phyloP scores from a whole-genome alignment of 1,140 invertebrate genomes.

The Zophobas morio region DNA sequence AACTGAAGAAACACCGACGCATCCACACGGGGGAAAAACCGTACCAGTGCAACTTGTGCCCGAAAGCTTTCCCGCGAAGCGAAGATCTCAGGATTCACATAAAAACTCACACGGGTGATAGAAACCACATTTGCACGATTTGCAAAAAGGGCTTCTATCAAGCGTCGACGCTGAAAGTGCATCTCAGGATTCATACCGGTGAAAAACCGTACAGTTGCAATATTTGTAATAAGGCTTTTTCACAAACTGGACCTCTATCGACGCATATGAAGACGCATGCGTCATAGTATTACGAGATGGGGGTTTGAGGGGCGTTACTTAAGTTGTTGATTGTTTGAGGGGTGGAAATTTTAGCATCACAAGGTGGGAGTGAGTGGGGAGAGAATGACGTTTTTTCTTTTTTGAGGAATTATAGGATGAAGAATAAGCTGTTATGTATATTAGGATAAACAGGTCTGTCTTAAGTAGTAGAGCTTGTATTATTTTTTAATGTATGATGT shows the following conservation, averaged over 20 bases:
- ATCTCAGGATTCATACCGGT: conserved; percentile 64
- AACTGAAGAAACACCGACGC: conserved; percentile 67
- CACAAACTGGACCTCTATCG: conserved; percentile 63
- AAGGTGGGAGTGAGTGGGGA: neutral
- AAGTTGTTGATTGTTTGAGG: neutral
- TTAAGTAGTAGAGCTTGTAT: neutral
- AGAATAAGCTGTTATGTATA: neutral
- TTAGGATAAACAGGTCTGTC: neutral
- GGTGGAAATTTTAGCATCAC: neutral
- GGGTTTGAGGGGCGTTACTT: neutral
- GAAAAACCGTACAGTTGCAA: conserved; percentile 64
- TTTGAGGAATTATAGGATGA: neutral
- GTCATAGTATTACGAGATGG: conserved; percentile 5
- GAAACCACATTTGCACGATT: conserved; percentile 61
- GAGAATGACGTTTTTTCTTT: neutral
- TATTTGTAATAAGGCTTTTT: conserved; percentile 64
- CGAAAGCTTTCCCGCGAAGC: conserved; percentile 63
- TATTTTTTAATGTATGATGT: conserved; percentile 3
- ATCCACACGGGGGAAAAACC: conserved; percentile 67
- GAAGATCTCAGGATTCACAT: conserved; percentile 63
- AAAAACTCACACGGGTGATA: conserved; percentile 63
- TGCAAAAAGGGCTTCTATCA: conserved; percentile 66
- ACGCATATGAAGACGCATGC: conserved; percentile 64
- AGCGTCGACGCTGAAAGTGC: conserved; percentile 65
- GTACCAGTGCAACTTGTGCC: conserved; percentile 62